Evolutionary conservation across 2,113 vertebrate genomes (phyloP), one percentile per base, ranked within the genome.

Genomic region (Petrocephalus zakoni): DNA sequence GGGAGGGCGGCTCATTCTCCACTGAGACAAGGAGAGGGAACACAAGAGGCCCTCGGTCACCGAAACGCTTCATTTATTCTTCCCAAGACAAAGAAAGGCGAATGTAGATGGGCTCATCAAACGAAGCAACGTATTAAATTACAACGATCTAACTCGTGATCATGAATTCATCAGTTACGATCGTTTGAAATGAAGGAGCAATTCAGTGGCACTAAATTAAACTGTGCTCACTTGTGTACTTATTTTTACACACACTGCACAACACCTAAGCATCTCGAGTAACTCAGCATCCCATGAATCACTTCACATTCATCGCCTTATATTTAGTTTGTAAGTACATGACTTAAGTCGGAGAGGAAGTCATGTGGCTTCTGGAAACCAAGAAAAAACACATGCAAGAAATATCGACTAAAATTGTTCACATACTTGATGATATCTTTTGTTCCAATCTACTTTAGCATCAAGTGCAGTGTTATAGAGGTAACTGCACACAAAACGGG

Each of bases 401-500:
- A 88, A 72, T 68, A 49, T 78, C 64, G 29, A n/a, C 34, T n/a
- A 55, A 55, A 46, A 37, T 42, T 46, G 52, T 58, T 58, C 52
- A 34, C 52, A 58, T 64, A 11, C 55, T 91, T 90, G 81, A 91
- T 90, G 86, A 88, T 94, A 95, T 95, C 94, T 92, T 75, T 89
- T 90, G 89, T 92, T 86, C 92, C 93, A 92, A 94, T 95, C 94
- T 94, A 92, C 92, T 92, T 92, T 91, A 91, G 90, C 93, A 91
- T 91, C 89, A 92, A 89, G 88, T 91, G 92, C 93, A 94, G 92
- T 91, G 92, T 90, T 94, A 91, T 88, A 85, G 92, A 89, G 88
- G 90, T 64, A 92, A 92, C 92, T 93, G 93, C 93, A 94, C 91
- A 90, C 93, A 92, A 93, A 94, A 93, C 93, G 94, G 90, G 88